Conservation (phyloP, 2,888 invertebrate species). For the Teleiodes luculella region DNA sequence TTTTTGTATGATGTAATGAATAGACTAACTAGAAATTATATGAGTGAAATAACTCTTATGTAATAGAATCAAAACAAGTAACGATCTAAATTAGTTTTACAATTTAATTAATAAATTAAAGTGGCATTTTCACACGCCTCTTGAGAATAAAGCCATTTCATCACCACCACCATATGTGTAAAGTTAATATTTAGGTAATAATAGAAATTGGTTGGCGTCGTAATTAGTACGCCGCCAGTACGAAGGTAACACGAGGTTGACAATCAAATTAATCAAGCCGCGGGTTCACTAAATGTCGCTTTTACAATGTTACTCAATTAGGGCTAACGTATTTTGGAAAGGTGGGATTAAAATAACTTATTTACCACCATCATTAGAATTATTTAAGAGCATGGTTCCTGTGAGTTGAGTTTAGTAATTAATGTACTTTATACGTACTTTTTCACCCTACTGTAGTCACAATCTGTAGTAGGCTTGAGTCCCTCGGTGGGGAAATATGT, state of each 20-base stretch:
- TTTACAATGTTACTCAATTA: constrained; percentile 16
- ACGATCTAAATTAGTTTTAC: neutral
- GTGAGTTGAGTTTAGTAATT: neutral
- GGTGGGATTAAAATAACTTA: neutral
- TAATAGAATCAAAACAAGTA: too few species aligned
- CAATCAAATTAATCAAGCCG: constrained; percentile 21
- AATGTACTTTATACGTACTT: too few species aligned
- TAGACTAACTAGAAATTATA: too few species aligned
- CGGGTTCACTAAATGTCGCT: constrained; percentile 12
- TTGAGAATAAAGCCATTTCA: neutral
- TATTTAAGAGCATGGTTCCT: neutral
- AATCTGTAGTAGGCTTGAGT: too few species aligned
- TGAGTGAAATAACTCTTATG: too few species aligned
- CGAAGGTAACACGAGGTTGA: constrained; percentile 7
- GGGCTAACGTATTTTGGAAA: too few species aligned
- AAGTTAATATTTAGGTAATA: constrained; percentile 12
- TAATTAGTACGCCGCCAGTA: constrained; percentile 10
- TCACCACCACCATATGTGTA: too few species aligned
- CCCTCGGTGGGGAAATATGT: too few species aligned
- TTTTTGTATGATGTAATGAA: too few species aligned
- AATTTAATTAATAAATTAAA: constrained; percentile 7
- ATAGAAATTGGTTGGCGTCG: constrained; percentile 7
- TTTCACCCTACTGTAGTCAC: too few species aligned
- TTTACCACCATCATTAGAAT: neutral
- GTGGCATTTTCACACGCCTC: constrained; percentile 8